Base-by-base conservation (phyloP, 2,888 invertebrate genomes). In the Molanna angustata region DNA sequence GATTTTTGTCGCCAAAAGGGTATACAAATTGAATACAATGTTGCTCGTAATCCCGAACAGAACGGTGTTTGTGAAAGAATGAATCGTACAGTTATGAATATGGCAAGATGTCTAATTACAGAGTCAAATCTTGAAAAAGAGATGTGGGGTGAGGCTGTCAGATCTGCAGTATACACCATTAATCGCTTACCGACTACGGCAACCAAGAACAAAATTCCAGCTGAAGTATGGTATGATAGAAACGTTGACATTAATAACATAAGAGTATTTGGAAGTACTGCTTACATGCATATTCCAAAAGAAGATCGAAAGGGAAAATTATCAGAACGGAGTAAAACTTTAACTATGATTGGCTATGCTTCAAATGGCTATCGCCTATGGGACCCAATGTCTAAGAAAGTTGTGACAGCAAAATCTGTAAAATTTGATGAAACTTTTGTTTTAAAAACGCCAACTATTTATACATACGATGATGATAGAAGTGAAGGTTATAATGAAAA, bases 91-190 rank as follows among this genome's bases (percentile, higher is more conserved):
- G 9, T 35, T 13, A 13, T 35, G 9, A 14, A 35, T 13, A 35
- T 13, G 13, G 35, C 35, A 13, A 35, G 35, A 35, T 11, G 13
- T 13, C 4, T 35, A 35, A 11, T 35, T 35, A 13, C 14, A 13
- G 35, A 35, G 9, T 35, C 35, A 35, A 14, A 35, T 13, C 35
- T 35, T 13, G 4, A 6, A 9, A 35, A 35, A 35, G 13, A 35
- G 14, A 35, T 35, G 35, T 35, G 35, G 35, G 35, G 35, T 35
- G 35, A 35, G 14, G 35, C 35, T 14, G 14, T 35, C 35, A 35
- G 35, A 35, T 11, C 14, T 13, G 35, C 35, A 35, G 14, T 14
- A 35, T 35, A 35, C 14, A 13, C 14, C 13, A 13, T 13, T 14
- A 35, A 35, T 14, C 6, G 35, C 9, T 35, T 35, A 35, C 35